Conservation (phyloP, 2,888 invertebrate genomes). For the Drosophila parthenogenetica region DNA sequence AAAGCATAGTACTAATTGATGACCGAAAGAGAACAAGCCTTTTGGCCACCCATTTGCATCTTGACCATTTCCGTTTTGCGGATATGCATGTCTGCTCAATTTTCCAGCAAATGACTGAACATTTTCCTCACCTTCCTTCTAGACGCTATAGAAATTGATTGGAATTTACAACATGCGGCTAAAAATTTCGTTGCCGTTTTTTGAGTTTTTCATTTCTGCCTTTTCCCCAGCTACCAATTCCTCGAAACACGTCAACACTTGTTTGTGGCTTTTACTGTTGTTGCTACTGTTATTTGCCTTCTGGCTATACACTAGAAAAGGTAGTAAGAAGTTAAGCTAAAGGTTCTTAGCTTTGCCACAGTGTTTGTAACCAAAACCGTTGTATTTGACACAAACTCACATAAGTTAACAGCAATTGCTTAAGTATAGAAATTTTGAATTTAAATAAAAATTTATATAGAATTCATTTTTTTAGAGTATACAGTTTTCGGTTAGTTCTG, state of each 20-base stretch:
- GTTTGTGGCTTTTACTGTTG: conserved; percentile 55
- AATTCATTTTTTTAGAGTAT: conserved; percentile 20
- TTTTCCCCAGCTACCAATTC: conserved; percentile 29
- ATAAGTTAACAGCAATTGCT: too few relatives aligned
- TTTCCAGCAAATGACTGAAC: conserved; percentile 76
- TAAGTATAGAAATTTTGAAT: not conserved
- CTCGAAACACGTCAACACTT: conserved; percentile 59
- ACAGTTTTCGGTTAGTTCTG: not conserved
- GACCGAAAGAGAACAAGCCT: conserved; percentile 37
- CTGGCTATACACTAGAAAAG: conserved; percentile 18
- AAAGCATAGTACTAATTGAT: conserved; percentile 59
- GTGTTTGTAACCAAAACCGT: conserved; percentile 2
- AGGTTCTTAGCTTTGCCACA: not conserved
- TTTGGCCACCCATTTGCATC: conserved; percentile 60
- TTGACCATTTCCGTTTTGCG: conserved; percentile 75
- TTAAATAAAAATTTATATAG: too few relatives aligned
- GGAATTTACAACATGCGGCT: conserved; percentile 74
- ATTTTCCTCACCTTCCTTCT: conserved; percentile 34
- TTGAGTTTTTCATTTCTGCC: not conserved
- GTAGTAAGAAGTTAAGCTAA: conserved; percentile 35
- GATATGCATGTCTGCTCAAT: conserved; percentile 81
- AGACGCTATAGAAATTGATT: conserved; percentile 79
- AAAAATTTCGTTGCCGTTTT: conserved; percentile 38
- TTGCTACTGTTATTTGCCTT: conserved; percentile 43
- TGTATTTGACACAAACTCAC: not conserved